phyloP scores from a whole-genome alignment of 2,888 invertebrate species.

The Heliconius cydno region DNA sequence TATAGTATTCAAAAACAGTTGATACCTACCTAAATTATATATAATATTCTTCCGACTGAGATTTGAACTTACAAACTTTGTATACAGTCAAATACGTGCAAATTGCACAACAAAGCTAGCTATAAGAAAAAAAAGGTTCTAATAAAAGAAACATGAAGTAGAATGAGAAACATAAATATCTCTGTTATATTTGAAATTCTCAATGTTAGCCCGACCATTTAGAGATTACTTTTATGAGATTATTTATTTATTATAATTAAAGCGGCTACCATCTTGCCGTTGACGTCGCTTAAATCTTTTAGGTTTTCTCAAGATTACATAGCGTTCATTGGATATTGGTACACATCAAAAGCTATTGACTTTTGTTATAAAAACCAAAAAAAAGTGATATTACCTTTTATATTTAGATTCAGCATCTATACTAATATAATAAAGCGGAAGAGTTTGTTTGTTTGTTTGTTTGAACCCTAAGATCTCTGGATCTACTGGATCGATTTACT shows the following conservation, averaged over 20 bases:
- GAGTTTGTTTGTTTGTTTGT: no score
- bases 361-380: background rate
- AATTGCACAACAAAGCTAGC: background rate
- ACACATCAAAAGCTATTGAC: slow-evolving; percentile 36
- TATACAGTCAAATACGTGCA: background rate
- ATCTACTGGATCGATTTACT: no score
- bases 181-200: slow-evolving; percentile 41
- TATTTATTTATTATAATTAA: slow-evolving; percentile 55
- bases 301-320: slow-evolving; percentile 53
- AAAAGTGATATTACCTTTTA: background rate
- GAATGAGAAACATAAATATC: slow-evolving; percentile 43
- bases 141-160: slow-evolving; percentile 17
- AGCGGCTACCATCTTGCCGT: slow-evolving; percentile 50
- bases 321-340: slow-evolving; percentile 42
- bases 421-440: no score
- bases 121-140: background rate
- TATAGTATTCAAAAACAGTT: no score
- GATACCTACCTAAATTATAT: no score
- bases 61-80: background rate
- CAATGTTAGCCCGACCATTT: slow-evolving; percentile 40
- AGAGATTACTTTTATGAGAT: slow-evolving; percentile 46
- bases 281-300: slow-evolving; percentile 51
- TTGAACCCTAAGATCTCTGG: no score
- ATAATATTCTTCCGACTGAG: background rate
- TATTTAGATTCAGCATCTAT: background rate